phyloP scores from a whole-genome alignment of 2,888 invertebrate species.

The Scaptomyza tumidula region DNA sequence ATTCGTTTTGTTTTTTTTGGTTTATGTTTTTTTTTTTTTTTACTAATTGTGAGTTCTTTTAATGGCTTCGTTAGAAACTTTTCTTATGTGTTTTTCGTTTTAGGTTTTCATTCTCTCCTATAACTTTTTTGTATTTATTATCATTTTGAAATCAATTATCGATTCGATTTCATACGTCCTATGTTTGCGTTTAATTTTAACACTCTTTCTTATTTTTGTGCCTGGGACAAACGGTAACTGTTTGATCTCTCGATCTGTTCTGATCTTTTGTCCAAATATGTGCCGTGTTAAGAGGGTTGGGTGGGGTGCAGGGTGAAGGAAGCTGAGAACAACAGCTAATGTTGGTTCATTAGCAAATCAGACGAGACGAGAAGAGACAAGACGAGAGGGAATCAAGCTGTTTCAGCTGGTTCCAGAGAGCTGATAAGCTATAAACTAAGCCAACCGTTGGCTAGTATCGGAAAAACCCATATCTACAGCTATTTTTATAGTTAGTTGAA shows the following conservation, averaged over 20 bases:
- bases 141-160: slow-evolving; percentile 64
- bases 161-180: slow-evolving; percentile 56
- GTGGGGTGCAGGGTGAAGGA: neutral
- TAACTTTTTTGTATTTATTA: slow-evolving; percentile 45
- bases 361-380: slow-evolving; percentile 33
- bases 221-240: slow-evolving; percentile 51
- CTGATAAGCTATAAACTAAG: slow-evolving; percentile 23
- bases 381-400: neutral
- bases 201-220: slow-evolving; percentile 48
- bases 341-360: slow-evolving; percentile 32
- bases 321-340: slow-evolving; percentile 3
- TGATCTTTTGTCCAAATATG: slow-evolving; percentile 21
- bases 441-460: slow-evolving; percentile 12
- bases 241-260: slow-evolving; percentile 26
- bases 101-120: slow-evolving; percentile 31
- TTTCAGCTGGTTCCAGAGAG: slow-evolving; percentile 5
- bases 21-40: slow-evolving; percentile 21
- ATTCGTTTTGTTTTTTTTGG: slow-evolving; percentile 55
- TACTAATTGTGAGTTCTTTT: slow-evolving; percentile 68
- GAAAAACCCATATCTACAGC: slow-evolving; percentile 23
- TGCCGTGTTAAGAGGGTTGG: neutral
- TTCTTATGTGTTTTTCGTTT: slow-evolving; percentile 16
- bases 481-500: slow-evolving; percentile 23
- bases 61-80: slow-evolving; percentile 24
- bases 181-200: slow-evolving; percentile 47